Conservation (phyloP, 2,888 invertebrate genomes). For the Trissolcus brochymenae region DNA sequence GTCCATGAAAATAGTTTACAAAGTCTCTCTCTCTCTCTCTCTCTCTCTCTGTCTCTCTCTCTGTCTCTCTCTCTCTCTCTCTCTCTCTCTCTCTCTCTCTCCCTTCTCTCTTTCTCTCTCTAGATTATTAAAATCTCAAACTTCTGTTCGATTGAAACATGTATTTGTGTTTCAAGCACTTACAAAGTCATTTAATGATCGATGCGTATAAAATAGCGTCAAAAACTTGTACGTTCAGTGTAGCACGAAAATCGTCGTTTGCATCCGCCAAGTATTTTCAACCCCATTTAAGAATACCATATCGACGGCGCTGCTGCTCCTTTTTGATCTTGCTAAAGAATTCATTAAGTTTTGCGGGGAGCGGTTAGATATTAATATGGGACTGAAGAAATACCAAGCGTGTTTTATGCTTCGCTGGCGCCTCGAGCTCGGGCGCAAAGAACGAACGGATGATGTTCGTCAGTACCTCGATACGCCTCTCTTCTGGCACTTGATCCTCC, state of each 20-base stretch:
- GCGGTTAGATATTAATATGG: constrained; percentile 75
- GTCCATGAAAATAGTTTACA: background rate
- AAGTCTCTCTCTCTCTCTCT: no score
- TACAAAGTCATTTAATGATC: constrained; percentile 52
- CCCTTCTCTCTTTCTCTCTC: no score
- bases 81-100: no score
- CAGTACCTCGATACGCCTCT: constrained; percentile 38
- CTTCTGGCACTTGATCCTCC: constrained; percentile 56
- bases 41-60: no score
- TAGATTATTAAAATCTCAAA: no score
- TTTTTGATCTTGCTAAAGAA: constrained; percentile 76
- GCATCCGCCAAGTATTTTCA: constrained; percentile 63
- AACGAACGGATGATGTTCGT: constrained; percentile 59
- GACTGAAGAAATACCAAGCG: constrained; percentile 70
- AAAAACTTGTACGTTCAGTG: constrained; percentile 69
- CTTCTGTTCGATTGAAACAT: constrained; percentile 29
- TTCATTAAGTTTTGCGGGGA: constrained; percentile 75
- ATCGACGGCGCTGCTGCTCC: constrained; percentile 64
- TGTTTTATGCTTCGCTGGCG: constrained; percentile 70
- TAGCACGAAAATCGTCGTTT: constrained; percentile 71
- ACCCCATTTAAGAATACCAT: constrained; percentile 58
- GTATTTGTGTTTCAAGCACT: constrained; percentile 16
- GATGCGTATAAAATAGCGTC: constrained; percentile 52
- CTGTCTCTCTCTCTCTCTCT: no score
- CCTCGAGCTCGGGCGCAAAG: constrained; percentile 61